phyloP scores from a whole-genome alignment of 2,113 vertebrate species.

The Paramormyrops kingsleyae region DNA sequence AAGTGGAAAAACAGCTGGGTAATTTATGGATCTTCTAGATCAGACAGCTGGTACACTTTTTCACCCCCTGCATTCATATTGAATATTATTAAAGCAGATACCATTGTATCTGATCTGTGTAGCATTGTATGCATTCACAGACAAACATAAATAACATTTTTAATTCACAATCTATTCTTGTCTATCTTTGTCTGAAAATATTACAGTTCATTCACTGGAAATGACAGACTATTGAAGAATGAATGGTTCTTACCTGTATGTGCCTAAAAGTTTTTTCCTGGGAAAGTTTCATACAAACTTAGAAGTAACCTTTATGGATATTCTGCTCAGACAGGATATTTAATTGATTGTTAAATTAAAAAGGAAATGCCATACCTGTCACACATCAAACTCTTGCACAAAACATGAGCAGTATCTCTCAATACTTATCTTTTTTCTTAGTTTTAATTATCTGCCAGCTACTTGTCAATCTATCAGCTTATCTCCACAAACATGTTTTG shows the following conservation, averaged over 20 bases:
- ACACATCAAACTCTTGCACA: background rate
- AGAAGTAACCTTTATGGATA: background rate
- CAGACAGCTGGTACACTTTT: background rate
- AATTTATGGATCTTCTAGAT: background rate
- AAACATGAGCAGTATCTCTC: background rate
- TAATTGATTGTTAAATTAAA: background rate
- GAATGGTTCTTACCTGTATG: background rate
- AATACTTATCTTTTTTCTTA: conserved; percentile 9
- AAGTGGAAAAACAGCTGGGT: background rate
- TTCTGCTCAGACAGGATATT: conserved; percentile 1
- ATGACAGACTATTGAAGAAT: background rate
- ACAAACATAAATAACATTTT: background rate
- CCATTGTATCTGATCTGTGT: background rate
- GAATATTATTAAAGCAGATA: background rate
- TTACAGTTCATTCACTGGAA: background rate
- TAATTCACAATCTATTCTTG: conserved; percentile 2
- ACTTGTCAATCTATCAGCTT: conserved; percentile 9
- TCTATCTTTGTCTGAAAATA: background rate
- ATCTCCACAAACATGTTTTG: conserved; percentile 8
- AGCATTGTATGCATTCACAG: background rate
- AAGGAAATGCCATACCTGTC: background rate
- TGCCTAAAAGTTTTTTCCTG: background rate
- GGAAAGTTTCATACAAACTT: background rate
- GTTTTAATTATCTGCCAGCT: conserved; percentile 11
- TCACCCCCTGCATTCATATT: background rate